These are phyloP conservation scores for Pogonognathellus flavescens DNA, from an alignment of 1,140 invertebrate genomes.

Conservation along the genomic window DNA sequence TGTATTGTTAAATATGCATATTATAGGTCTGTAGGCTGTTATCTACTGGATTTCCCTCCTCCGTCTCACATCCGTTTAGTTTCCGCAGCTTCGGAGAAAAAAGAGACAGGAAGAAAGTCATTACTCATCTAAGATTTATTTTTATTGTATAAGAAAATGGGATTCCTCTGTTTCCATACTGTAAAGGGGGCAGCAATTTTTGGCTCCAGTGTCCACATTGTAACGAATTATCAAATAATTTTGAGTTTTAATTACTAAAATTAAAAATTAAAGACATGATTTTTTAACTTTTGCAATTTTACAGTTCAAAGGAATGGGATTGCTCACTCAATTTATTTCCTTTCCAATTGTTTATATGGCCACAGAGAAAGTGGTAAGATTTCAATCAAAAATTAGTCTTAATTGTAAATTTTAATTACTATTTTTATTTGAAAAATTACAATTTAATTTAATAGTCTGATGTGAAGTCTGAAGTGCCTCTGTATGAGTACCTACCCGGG, in stretches of 20 bases:
- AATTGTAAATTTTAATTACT: background rate
- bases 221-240: background rate
- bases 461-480: background rate
- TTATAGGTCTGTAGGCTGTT: too few species aligned
- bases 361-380: background rate
- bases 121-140: background rate
- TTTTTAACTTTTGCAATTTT: too few species aligned
- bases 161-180: background rate
- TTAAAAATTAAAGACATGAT: too few species aligned
- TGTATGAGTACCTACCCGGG: slow-evolving; percentile 11
- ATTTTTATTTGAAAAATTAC: background rate
- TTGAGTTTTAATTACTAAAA: background rate
- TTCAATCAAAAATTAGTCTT: too few species aligned
- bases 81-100: background rate
- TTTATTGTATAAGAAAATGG: background rate
- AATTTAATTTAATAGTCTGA: background rate
- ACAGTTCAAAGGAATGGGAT: slow-evolving; percentile 4
- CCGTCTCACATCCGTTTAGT: too few species aligned
- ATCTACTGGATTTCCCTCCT: too few species aligned
- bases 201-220: slow-evolving; percentile 16
- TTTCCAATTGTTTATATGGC: slow-evolving; percentile 8
- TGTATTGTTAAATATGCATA: too few species aligned
- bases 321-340: background rate
- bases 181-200: slow-evolving; percentile 14
- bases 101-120: background rate